phyloP scores from a whole-genome alignment of 92 coral and sea anemone species.

The Zoanthus gigantus region DNA sequence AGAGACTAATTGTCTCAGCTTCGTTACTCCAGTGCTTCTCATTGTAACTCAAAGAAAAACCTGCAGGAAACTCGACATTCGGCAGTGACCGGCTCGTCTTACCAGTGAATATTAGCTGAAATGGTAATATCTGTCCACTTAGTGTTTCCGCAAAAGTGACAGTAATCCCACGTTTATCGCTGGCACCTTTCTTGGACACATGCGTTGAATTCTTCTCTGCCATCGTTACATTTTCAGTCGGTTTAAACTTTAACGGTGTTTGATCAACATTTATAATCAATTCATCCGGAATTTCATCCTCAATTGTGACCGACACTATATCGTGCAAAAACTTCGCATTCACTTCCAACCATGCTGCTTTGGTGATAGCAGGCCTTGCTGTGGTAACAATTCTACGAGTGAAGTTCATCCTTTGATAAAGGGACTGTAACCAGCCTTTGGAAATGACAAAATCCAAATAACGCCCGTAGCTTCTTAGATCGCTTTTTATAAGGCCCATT shows the following conservation, averaged over 20 bases:
- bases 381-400: conserved; percentile 42
- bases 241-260: background rate
- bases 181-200: conserved; percentile 48
- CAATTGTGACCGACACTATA: conserved; percentile 23
- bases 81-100: conserved; percentile 66
- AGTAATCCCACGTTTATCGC: conserved; percentile 65
- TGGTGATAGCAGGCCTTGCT: conserved; percentile 41
- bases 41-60: conserved; percentile 29
- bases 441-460: conserved; percentile 28
- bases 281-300: conserved; percentile 32
- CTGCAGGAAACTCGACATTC: conserved; percentile 58
- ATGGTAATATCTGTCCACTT: conserved; percentile 27
- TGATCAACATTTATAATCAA: background rate
- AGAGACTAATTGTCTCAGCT: conserved; percentile 64
- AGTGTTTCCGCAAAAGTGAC: conserved; percentile 50
- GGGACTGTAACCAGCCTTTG: background rate
- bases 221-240: conserved; percentile 11
- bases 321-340: conserved; percentile 48
- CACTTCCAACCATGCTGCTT: conserved; percentile 43
- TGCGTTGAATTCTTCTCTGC: conserved; percentile 28
- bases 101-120: conserved; percentile 57
- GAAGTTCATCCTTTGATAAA: conserved; percentile 22
- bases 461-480: conserved; percentile 57
- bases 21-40: conserved; percentile 60
- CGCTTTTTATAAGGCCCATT: background rate